Base-by-base conservation (phyloP, 2,797 vertebrate genomes). In the Anguilla obscura region DNA sequence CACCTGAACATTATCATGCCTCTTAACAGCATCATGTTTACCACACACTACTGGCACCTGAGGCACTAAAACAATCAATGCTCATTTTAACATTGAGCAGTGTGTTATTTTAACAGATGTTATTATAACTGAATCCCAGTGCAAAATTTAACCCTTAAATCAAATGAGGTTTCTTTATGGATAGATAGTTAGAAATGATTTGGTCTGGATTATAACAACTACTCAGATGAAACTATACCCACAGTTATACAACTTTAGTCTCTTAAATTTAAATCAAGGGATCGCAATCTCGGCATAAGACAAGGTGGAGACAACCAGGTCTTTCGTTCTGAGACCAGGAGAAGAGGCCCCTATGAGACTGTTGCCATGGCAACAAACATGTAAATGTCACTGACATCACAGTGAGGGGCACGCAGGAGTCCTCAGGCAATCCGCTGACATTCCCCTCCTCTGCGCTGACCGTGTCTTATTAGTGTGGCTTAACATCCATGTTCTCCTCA, bases 401-500 rank as follows among this genome's bases (percentile, higher is more conserved):
- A 18, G 36, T 3, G 74, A 21, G 33, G 36, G 74, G 80, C 10
- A 83, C 5, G 45, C 9, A 5, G 36, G 40, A 48, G 33, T 12
- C 79, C 79, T 83, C 21, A n/a, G 40, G 79, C 24, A 21, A 82
- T 82, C 40, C 24, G 52, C 16, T 21, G 33, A 45, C 10, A 12
- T 10, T 3, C 30, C 27, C 30, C 14, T 1, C n/a, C 33, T 36
- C 33, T 24, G 63, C 40, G 16, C 27, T 36, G 36, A 16, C 58
- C 36, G 74, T 24, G 79, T 36, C 36, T 83, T 60, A 50, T 85
- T 45, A 30, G 58, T 71, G 69, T 58, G 12, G n/a, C 24, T 10
- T 54, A 84, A 88, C 90, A 83, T 27, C 90, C 8, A 88, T 86
- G 54, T 1, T 87, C 85, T 21, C 85, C 89, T 88, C 87, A 85